Base-by-base conservation (phyloP, 2,113 vertebrate species). In the Barnardius zonarius region DNA sequence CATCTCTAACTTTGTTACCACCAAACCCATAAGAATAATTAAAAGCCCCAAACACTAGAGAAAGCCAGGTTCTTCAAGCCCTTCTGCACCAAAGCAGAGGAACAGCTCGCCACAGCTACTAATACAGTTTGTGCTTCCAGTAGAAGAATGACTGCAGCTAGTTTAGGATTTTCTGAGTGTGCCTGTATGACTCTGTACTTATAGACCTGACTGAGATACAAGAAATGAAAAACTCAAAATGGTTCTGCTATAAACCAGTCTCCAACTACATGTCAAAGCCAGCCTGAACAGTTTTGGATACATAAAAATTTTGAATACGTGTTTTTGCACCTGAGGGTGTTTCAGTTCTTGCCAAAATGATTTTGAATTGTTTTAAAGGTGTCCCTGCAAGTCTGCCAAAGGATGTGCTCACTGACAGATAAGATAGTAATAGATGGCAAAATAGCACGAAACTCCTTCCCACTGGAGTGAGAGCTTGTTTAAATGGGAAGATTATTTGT, bases 371-470 rank as follows among this genome's bases (percentile, higher is more conserved):
- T 69, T 95, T 75, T 77, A 76, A 79, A 95, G 82, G 67, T 69
- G 75, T 83, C 37, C 67, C 27, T 73, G 49, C 11, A 3, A 12
- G 24, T 23, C 55, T 95, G 92, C 83, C 73, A 89, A 86, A 82
- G 81, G 80, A 93, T 91, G 69, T 72, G 77, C 74, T 93, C 89
- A 27, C 66, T 91, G 89, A 84, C 44, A 95, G 69, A n/a, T 84
- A 86, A 95, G 70, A 74, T 35, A 55, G 57, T 61, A 92, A 84
- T 39, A 92, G 61, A 87, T 79, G 62, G 77, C 51, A 95, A 92
- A 82, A 83, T 9, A 75, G 51, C 64, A 94, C 19, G 39, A 81
- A 86, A 69, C 39, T 66, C 77, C 61, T 91, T 86, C 73, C 74
- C 63, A 62, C 67, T 74, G 62, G 87, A 92, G 28, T 69, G 48